Evolutionary conservation across 2,797 vertebrate species (phyloP).

Genomic region (Syndactyla subalaris): DNA sequence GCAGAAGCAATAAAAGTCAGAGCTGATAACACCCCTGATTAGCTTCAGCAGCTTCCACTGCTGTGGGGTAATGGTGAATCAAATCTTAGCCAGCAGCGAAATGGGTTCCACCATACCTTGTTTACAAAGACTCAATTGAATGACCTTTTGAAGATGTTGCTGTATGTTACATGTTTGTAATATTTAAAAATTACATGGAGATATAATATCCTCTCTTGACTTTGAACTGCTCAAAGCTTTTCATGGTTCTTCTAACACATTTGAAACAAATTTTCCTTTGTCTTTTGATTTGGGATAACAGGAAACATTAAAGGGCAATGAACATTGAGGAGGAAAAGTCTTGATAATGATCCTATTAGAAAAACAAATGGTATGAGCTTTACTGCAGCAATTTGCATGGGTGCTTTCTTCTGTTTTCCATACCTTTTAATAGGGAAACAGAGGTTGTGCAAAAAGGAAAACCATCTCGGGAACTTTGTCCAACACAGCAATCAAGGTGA

Average conservation of each 20-base stretch:
- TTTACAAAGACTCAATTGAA: neutral
- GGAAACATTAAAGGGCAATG: conserved; percentile 1
- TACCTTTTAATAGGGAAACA: neutral
- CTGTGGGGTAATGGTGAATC: conserved; percentile 33
- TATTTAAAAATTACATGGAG: conserved; percentile 28
- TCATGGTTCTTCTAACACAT: conserved; percentile 37
- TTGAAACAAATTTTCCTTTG: conserved; percentile 42
- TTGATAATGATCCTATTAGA: neutral
- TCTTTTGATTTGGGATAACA: conserved; percentile 47
- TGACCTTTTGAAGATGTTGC: neutral
- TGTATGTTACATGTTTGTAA: neutral
- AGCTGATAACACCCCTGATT: conserved; percentile 61
- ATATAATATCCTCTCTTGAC: neutral
- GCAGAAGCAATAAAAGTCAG: conserved; percentile 58
- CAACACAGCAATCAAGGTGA: neutral
- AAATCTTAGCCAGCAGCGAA: neutral
- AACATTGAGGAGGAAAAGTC: conserved; percentile 19
- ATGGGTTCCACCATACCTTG: neutral
- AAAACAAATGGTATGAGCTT: neutral
- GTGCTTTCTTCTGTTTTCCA: neutral
- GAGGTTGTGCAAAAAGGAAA: neutral
- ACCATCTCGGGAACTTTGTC: neutral
- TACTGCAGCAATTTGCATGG: neutral
- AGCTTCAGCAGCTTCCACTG: conserved; percentile 33
- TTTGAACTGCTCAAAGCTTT: conserved; percentile 17